Percentiles rank a stretch among this genome's conserved stretches.
Conservation (phyloP, 2,797 vertebrate genomes). For the Dendrocincla fuliginosa region DNA sequence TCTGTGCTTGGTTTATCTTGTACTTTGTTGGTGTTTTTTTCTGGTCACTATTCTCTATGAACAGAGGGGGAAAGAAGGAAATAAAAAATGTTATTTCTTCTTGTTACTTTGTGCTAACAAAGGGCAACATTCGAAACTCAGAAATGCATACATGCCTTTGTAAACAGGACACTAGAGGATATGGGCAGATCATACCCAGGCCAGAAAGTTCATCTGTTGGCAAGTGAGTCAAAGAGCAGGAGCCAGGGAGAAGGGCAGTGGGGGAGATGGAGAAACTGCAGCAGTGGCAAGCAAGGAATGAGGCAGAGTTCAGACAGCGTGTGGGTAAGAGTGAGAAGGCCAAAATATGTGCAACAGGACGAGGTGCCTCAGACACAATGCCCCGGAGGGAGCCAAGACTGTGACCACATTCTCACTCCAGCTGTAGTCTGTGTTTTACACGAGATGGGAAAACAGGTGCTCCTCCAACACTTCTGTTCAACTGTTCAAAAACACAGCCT, state of each 20-base stretch:
- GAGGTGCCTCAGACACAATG: background rate
- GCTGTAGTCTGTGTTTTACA: background rate
- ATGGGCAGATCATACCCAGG: background rate
- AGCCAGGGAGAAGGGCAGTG: background rate
- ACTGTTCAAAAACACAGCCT: background rate
- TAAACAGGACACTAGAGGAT: background rate
- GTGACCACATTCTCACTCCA: background rate
- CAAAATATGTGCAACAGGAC: background rate
- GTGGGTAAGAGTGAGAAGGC: background rate
- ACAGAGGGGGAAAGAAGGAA: background rate
- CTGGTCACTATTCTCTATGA: background rate
- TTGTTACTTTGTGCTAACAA: background rate
- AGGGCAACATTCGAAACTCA: background rate
- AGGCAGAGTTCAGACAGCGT: background rate
- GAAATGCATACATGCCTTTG: background rate
- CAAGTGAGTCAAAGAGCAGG: background rate
- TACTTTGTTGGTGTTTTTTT: background rate
- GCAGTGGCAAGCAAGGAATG: background rate
- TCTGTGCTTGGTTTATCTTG: background rate
- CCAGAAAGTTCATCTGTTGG: background rate
- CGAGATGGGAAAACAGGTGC: background rate
- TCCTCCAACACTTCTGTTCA: background rate
- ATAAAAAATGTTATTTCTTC: background rate
- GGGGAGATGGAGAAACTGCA: background rate
- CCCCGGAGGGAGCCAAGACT: background rate